Conservation (phyloP, 1,140 invertebrate species). For the Nephila pilipes region DNA sequence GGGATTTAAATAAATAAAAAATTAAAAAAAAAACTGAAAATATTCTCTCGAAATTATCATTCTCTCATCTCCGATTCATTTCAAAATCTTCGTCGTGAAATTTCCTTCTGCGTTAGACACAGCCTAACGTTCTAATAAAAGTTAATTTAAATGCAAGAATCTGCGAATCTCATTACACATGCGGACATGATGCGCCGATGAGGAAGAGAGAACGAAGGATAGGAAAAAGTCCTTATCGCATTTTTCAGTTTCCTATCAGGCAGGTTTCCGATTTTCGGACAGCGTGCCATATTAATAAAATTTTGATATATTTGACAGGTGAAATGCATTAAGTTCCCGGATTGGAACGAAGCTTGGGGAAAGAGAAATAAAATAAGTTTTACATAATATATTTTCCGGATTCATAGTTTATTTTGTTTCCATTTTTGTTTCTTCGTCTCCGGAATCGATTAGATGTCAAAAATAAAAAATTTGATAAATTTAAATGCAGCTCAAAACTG, state of each 20-base stretch:
- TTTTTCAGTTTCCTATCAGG: constrained; percentile 73
- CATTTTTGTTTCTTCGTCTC: constrained; percentile 55
- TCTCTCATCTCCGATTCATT: constrained; percentile 33
- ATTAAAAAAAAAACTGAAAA: neutral
- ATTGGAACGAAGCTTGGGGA: constrained; percentile 1
- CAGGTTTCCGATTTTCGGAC: constrained; percentile 68
- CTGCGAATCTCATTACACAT: constrained; percentile 62
- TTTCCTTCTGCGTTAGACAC: constrained; percentile 14
- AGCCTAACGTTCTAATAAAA: constrained; percentile 62
- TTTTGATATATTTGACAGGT: constrained; percentile 76
- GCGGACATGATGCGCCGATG: neutral
- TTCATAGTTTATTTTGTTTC: constrained; percentile 68
- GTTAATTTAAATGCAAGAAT: constrained; percentile 74
- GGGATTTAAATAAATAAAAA: neutral
- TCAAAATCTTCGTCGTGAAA: constrained; percentile 3
- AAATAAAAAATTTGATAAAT: constrained; percentile 53
- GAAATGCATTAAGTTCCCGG: constrained; percentile 70
- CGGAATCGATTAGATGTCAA: constrained; percentile 62
- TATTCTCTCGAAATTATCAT: neutral
- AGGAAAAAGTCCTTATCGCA: constrained; percentile 52
- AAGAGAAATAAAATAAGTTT: constrained; percentile 67
- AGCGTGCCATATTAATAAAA: constrained; percentile 74
- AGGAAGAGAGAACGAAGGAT: too few species aligned
- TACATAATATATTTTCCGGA: constrained; percentile 74
- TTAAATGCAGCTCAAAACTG: constrained; percentile 1